Evolutionary conservation across 1,140 invertebrate species (phyloP).

Genomic region (Orussus abietinus): DNA sequence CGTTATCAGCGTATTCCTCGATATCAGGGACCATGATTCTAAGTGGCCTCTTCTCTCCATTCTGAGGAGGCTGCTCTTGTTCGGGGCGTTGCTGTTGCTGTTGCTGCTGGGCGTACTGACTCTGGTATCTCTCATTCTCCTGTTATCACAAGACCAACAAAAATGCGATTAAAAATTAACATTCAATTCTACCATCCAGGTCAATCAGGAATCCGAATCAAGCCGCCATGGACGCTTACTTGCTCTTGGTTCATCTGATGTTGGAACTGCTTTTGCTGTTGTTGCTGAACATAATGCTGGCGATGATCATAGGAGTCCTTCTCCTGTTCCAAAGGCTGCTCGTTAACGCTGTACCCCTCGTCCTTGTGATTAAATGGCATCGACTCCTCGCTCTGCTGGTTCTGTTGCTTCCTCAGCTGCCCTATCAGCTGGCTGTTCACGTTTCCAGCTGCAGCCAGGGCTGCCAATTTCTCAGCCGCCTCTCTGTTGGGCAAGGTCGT

Average conservation of each 20-base stretch:
- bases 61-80: constrained; percentile 13
- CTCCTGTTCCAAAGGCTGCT: constrained; percentile 13
- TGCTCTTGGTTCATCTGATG: constrained; percentile 9
- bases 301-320: constrained; percentile 9
- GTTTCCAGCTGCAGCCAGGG: constrained; percentile 54
- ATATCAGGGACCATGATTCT: constrained; percentile 51
- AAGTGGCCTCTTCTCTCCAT: constrained; percentile 32
- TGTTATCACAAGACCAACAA: too few species aligned
- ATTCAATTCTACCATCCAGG: too few species aligned
- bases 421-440: constrained; percentile 43
- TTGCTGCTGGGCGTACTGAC: constrained; percentile 4
- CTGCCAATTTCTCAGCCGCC: constrained; percentile 53
- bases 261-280: constrained; percentile 18
- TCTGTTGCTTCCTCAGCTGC: constrained; percentile 35
- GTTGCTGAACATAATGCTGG: constrained; percentile 17
- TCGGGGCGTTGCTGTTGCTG: constrained; percentile 17
- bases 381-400: constrained; percentile 13
- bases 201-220: too few species aligned
- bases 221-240: neutral
- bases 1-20: constrained; percentile 28
- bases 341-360: constrained; percentile 17
- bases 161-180: too few species aligned
- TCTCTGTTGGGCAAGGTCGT: constrained; percentile 53
- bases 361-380: constrained; percentile 38
- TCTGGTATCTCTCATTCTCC: neutral